Conservation (phyloP, 2,113 vertebrate species). For the Dicaeum eximium region DNA sequence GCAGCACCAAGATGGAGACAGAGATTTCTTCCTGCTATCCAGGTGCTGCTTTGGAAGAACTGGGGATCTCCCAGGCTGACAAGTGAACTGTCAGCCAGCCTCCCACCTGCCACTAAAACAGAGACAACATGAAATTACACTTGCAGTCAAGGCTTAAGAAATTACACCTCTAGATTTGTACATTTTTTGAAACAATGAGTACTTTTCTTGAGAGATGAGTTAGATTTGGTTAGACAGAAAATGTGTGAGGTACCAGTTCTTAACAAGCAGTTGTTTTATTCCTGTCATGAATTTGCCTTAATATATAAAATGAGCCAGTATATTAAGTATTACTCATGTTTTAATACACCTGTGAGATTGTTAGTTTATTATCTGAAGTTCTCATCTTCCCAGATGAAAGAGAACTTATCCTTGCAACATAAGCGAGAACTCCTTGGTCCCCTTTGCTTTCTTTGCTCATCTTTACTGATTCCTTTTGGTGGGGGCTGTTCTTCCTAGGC, state of each 20-base stretch:
- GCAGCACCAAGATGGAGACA: neutral
- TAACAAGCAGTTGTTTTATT: neutral
- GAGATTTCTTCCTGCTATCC: neutral
- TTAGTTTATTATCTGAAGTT: neutral
- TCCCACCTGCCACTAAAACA: neutral
- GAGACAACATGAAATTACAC: neutral
- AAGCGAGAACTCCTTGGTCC: neutral
- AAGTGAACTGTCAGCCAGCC: neutral
- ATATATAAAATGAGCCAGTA: neutral
- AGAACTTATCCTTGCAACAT: neutral
- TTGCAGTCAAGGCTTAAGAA: neutral
- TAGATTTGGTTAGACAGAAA: neutral
- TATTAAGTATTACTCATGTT: neutral
- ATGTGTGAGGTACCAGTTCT: neutral
- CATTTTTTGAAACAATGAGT: neutral
- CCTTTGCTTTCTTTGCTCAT: neutral
- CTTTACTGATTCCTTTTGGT: neutral
- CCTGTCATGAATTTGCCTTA: neutral
- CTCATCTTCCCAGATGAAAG: neutral
- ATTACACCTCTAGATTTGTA: neutral
- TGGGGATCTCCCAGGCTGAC: neutral
- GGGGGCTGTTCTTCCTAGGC: conserved; percentile 73
- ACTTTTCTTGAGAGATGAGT: neutral
- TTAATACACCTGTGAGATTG: neutral
- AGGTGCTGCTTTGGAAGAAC: neutral